phyloP scores from a whole-genome alignment of 1,140 invertebrate genomes.

The Sitophilus oryzae region DNA sequence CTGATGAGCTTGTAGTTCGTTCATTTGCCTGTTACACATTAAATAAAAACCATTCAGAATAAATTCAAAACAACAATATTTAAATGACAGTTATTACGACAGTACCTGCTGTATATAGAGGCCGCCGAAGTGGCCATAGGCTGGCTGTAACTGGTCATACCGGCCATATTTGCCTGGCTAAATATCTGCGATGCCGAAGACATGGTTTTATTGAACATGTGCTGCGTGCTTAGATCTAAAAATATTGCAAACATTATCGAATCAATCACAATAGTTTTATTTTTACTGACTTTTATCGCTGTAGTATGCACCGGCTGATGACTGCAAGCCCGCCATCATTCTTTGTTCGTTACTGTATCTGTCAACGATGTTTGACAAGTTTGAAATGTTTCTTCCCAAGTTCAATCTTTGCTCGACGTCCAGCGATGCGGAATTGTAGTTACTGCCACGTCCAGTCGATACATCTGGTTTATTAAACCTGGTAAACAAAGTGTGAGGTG shows the following conservation, averaged over 20 bases:
- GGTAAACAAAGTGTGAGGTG: background rate
- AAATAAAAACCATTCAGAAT: background rate
- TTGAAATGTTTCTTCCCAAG: constrained; percentile 51
- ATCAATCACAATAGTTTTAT: background rate
- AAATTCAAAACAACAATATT: too few species aligned
- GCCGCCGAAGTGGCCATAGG: constrained; percentile 17
- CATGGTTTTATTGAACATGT: constrained; percentile 50
- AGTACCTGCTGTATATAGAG: constrained; percentile 28
- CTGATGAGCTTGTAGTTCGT: constrained; percentile 27
- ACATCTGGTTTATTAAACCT: constrained; percentile 23
- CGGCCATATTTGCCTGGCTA: constrained; percentile 35
- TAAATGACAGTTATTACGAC: too few species aligned
- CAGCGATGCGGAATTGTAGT: constrained; percentile 30
- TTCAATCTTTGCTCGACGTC: constrained; percentile 36
- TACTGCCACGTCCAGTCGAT: constrained; percentile 25
- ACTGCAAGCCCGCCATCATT: constrained; percentile 44
- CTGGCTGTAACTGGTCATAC: constrained; percentile 29
- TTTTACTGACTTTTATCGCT: constrained; percentile 43
- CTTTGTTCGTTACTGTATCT: constrained; percentile 52
- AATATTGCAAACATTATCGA: background rate
- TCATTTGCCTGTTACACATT: constrained; percentile 23
- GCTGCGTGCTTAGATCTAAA: constrained; percentile 44
- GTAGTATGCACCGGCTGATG: constrained; percentile 37
- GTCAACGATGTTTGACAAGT: constrained; percentile 56
- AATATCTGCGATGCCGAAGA: constrained; percentile 38